Conservation (phyloP, 1,140 invertebrate genomes). For the Aphelinus certus region DNA sequence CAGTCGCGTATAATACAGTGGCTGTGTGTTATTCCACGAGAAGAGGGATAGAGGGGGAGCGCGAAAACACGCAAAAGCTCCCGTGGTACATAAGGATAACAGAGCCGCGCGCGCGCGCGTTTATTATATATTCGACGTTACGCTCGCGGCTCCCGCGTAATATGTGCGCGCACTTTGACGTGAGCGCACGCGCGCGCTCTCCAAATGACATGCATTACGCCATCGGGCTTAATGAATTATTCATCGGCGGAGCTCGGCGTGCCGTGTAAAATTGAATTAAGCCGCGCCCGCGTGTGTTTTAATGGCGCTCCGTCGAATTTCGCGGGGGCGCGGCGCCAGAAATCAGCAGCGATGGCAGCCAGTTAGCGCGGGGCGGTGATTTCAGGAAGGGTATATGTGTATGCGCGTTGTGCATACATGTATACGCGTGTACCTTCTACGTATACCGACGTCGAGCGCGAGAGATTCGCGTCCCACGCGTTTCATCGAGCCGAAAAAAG, state of each 20-base stretch:
- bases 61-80: conserved; percentile 18
- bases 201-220: conserved; percentile 26
- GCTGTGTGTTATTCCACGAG: no score
- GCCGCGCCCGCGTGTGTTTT: background rate
- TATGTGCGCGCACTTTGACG: background rate
- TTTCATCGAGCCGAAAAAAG: no score
- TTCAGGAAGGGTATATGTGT: background rate
- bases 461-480: no score
- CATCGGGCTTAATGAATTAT: conserved; percentile 32
- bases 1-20: no score
- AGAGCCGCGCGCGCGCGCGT: background rate
- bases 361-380: background rate
- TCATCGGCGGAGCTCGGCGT: conserved; percentile 6
- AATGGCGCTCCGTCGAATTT: conserved; percentile 9
- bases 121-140: background rate
- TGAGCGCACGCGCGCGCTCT: background rate
- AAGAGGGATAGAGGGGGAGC: background rate
- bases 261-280: conserved; percentile 29
- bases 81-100: background rate
- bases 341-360: conserved; percentile 3
- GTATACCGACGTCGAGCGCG: no score
- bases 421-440: no score
- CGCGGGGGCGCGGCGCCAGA: background rate
- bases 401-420: no score
- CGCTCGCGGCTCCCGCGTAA: background rate